Evolutionary conservation across 2,888 invertebrate genomes (phyloP), one percentile per base, ranked within the genome.

Genomic region (Drosophila peninsularis): DNA sequence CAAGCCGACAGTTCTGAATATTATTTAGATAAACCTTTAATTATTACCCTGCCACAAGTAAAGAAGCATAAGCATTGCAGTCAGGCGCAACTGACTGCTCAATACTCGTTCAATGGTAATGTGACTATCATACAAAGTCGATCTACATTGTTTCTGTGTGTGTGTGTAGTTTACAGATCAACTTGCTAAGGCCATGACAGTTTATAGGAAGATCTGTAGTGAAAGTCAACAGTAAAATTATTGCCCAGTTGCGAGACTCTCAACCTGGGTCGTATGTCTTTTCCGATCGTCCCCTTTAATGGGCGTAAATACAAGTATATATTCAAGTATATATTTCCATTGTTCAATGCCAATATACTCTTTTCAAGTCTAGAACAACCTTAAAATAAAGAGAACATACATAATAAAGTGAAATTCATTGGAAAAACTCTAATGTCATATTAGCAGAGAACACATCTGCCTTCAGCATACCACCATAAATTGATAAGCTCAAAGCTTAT

Each of bases 1-100:
- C 21, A 21, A 14, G 7, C 34, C 49, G 17, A 50, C 34, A 34
- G 32, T 14, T 34, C 9, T 13, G 32, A 13, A 21, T 34, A 34
- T 34, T 34, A 27, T 27, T 37, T 27, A 37, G 52, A 27, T 50
- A 50, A 50, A 32, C 30, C 49, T 34, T 21, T 34, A 50, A 32
- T 34, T 50, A 47, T 32, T 47, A 32, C 17, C 30, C 13, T 47
- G 30, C 6, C 6, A 19, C 11, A 32, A 47, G 13, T 30, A 32
- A 32, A 47, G 7, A 17, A 32, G 19, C 47, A 47, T 27, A 32
- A 19, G 0, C 13, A 13, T 47, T 47, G 7, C 5, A 7, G 4
- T 32, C 17, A 13, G 17, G 47, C 17, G 30, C 17, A 7, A 32
- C 11, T 3, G 47, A 47, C 47, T 47, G 13, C 13, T 0, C 30